Conservation (phyloP, 2,888 invertebrate genomes). For the Laothoe populi region DNA sequence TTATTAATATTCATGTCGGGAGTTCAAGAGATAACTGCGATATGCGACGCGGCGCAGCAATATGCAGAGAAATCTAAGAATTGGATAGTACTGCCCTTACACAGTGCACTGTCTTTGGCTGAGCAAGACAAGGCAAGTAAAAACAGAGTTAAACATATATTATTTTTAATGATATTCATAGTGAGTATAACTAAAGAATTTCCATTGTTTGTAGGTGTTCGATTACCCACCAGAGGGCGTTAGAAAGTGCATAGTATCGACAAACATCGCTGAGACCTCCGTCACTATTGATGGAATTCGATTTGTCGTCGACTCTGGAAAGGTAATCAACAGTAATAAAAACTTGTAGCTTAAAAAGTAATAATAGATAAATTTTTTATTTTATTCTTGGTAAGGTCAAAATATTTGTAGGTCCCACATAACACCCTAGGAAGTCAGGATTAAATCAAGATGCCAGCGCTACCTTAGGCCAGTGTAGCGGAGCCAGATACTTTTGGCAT, state of each 20-base stretch:
- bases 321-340: conserved; percentile 81
- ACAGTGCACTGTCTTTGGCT: conserved; percentile 95
- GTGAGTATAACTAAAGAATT: not conserved
- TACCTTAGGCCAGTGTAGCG: no score
- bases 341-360: no score
- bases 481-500: no score
- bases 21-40: conserved; percentile 94
- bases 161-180: no score
- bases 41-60: conserved; percentile 93
- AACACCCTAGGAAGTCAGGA: no score
- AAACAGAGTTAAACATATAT: no score
- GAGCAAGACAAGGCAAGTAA: conserved; percentile 96
- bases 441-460: no score
- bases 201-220: conserved; percentile 87
- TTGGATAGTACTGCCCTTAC: conserved; percentile 97
- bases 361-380: no score
- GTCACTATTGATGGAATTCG: conserved; percentile 99
- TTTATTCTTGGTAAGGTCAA: no score
- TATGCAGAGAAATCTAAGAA: conserved; percentile 90
- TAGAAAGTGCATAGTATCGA: conserved; percentile 98
- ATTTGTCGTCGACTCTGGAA: conserved; percentile 98
- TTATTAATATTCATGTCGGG: conserved; percentile 97
- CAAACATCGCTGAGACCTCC: conserved; percentile 99
- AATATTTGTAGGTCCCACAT: no score
- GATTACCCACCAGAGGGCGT: conserved; percentile 97